Evolutionary conservation across 2,797 vertebrate species (phyloP).

Genomic region (Sebastes kiyomatsui): DNA sequence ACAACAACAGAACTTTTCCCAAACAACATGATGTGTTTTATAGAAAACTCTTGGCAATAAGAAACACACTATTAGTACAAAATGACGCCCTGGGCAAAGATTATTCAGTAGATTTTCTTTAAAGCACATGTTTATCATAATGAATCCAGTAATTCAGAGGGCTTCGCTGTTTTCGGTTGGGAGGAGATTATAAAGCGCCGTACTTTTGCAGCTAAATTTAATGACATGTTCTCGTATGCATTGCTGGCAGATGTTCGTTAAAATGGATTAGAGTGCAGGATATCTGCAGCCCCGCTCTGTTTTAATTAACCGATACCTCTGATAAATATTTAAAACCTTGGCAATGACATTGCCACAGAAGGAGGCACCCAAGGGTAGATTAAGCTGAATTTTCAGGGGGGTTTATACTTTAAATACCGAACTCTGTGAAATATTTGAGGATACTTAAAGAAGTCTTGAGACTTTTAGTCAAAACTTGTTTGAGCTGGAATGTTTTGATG

Average conservation of each 20-base stretch:
- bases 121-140: constrained; percentile 32
- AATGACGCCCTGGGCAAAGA: constrained; percentile 23
- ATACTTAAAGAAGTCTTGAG: neutral
- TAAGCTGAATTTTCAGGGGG: constrained; percentile 32
- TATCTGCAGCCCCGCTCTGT: constrained; percentile 80
- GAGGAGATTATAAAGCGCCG: constrained; percentile 47
- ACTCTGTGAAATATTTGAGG: constrained; percentile 23
- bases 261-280: constrained; percentile 79
- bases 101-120: constrained; percentile 36
- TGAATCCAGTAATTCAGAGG: constrained; percentile 30
- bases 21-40: constrained; percentile 6
- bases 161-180: constrained; percentile 38
- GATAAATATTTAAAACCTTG: constrained; percentile 84
- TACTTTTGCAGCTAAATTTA: constrained; percentile 66
- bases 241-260: constrained; percentile 80
- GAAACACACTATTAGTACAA: constrained; percentile 4
- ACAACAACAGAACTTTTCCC: neutral
- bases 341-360: constrained; percentile 78
- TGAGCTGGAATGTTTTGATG: constrained; percentile 5
- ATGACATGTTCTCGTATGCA: constrained; percentile 69
- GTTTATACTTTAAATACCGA: constrained; percentile 45
- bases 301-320: constrained; percentile 86
- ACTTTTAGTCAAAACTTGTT: constrained; percentile 1
- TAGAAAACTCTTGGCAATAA: neutral
- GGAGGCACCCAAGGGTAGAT: constrained; percentile 69